A percentile compares a stretch with the other conserved stretches of the same genome.
These are phyloP conservation scores for Himalopsyche phryganea DNA, from an alignment of 1,140 invertebrate species.

Conservation along the genomic window DNA sequence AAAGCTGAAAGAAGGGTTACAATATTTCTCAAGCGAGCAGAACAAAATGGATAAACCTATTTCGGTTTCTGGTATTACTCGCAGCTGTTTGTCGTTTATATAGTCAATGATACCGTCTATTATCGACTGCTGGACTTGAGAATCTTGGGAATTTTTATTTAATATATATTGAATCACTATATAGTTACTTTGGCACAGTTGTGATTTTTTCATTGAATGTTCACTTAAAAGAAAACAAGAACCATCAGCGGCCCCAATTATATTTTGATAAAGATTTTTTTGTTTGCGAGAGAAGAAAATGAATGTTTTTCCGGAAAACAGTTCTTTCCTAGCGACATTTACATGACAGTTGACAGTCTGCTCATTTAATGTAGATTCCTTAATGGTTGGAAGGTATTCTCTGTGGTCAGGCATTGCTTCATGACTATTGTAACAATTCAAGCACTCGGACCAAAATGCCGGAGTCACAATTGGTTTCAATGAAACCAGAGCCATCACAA, in stretches of 20 bases:
- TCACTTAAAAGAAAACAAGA: constrained; percentile 46
- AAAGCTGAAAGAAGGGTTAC: constrained; percentile 59
- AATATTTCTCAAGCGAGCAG: constrained; percentile 60
- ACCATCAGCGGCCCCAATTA: constrained; percentile 46
- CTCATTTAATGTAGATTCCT: constrained; percentile 55
- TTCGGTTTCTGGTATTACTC: constrained; percentile 62
- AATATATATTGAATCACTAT: constrained; percentile 49
- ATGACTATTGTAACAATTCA: constrained; percentile 46
- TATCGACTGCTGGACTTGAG: constrained; percentile 45
- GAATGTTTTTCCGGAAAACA: constrained; percentile 60
- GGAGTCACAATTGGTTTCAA: constrained; percentile 60
- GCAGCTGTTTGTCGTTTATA: constrained; percentile 50
- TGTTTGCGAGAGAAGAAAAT: constrained; percentile 60
- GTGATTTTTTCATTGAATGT: constrained; percentile 46
- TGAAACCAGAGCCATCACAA: constrained; percentile 62
- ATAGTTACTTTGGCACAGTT: constrained; percentile 45
- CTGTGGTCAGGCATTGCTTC: constrained; percentile 49
- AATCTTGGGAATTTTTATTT: constrained; percentile 42
- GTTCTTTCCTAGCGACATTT: constrained; percentile 45
- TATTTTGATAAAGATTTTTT: constrained; percentile 51
- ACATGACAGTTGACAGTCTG: constrained; percentile 54
- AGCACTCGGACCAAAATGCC: constrained; percentile 57
- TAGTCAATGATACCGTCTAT: constrained; percentile 47
- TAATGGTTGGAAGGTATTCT: constrained; percentile 52
- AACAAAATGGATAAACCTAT: constrained; percentile 64